A percentile compares a stretch with the other conserved stretches of the same genome.
phyloP scores from a whole-genome alignment of 1,140 invertebrate species.

The Liolophura sinensis region DNA sequence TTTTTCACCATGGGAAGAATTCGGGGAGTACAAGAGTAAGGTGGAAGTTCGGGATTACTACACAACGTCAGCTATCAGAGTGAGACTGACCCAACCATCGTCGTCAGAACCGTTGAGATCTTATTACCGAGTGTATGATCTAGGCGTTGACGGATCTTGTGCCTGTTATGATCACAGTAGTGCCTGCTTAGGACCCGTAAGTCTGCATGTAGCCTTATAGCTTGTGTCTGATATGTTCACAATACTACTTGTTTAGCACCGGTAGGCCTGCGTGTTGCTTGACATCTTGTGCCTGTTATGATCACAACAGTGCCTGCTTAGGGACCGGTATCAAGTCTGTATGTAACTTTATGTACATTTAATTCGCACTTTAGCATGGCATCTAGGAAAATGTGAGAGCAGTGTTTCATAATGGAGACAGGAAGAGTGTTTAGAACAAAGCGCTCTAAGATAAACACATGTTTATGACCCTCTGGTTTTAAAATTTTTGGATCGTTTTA shows the following conservation, averaged over 20 bases:
- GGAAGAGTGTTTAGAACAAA: too few relatives aligned
- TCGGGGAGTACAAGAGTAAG: not conserved
- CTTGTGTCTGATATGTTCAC: too few relatives aligned
- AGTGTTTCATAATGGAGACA: too few relatives aligned
- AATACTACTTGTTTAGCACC: too few relatives aligned
- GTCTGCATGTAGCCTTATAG: not conserved
- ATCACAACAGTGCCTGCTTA: not conserved
- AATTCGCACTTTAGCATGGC: too few relatives aligned
- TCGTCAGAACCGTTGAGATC: not conserved
- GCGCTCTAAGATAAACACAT: too few relatives aligned
- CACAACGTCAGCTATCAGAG: not conserved
- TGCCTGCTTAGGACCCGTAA: not conserved
- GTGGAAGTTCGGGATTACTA: not conserved
- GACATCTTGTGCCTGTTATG: slow-evolving; percentile 1
- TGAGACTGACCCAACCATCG: not conserved
- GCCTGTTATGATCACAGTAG: not conserved
- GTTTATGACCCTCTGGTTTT: too few relatives aligned
- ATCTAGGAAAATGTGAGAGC: too few relatives aligned
- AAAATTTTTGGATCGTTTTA: too few relatives aligned
- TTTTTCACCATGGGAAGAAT: not conserved
- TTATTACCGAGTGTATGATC: not conserved
- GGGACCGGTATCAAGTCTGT: not conserved
- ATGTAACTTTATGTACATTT: too few relatives aligned
- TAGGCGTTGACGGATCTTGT: not conserved
- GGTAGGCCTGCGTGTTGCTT: too few relatives aligned